phyloP scores from a whole-genome alignment of 2,888 invertebrate genomes.

The Eudasyphora cyanicolor region DNA sequence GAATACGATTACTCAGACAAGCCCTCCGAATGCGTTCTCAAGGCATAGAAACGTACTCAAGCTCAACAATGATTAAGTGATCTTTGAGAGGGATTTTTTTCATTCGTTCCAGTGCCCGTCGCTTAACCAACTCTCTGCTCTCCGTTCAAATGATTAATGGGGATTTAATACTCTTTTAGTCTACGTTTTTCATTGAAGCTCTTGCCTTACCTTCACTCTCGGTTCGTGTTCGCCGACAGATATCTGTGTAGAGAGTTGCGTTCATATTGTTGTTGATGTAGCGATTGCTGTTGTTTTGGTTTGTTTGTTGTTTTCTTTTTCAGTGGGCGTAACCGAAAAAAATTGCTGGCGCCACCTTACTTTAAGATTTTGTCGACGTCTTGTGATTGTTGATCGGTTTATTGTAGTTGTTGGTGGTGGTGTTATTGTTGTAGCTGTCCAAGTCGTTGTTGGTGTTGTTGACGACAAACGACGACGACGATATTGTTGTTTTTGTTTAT shows the following conservation, averaged over 20 bases:
- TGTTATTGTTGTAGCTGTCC: slow-evolving; percentile 2
- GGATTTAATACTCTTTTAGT: no score
- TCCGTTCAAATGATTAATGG: no score
- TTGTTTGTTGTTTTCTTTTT: slow-evolving; percentile 38
- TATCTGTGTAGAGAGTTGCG: slow-evolving; percentile 25
- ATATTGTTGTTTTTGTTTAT: background rate
- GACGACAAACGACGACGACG: background rate
- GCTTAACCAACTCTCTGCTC: no score
- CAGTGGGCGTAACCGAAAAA: slow-evolving; percentile 75
- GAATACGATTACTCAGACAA: no score
- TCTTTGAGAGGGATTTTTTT: no score
- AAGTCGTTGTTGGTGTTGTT: slow-evolving; percentile 21
- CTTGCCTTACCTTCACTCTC: no score
- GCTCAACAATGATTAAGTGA: no score
- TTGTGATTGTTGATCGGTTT: background rate
- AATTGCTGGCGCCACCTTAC: slow-evolving; percentile 77
- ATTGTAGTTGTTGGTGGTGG: slow-evolving; percentile 31
- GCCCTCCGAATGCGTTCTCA: no score
- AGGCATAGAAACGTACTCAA: no score
- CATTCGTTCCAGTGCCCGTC: no score
- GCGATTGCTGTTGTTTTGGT: slow-evolving; percentile 29
- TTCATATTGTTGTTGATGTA: slow-evolving; percentile 5
- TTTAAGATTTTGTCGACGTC: slow-evolving; percentile 58
- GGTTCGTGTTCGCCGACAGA: background rate
- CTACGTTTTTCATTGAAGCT: no score